phyloP scores from a whole-genome alignment of 2,113 vertebrate species.

The Macaca mulatta region DNA sequence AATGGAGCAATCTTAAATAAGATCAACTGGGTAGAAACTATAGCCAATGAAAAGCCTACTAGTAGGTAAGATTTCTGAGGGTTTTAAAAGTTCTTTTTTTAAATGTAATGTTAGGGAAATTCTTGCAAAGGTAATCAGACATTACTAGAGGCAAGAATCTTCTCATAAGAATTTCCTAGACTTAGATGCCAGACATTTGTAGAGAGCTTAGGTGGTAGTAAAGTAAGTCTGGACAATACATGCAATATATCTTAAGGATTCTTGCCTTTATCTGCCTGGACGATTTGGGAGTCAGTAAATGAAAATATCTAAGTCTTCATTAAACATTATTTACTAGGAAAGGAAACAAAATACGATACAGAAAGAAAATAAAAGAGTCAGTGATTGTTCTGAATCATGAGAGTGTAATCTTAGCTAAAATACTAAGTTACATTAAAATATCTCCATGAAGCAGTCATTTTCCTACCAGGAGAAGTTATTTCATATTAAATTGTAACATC shows the following conservation, averaged over 20 bases:
- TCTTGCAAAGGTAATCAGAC: background rate
- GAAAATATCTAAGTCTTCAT: background rate
- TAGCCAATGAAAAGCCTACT: background rate
- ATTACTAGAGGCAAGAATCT: background rate
- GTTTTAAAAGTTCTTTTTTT: background rate
- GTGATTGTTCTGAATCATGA: background rate
- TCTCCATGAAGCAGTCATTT: background rate
- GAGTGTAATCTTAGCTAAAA: background rate
- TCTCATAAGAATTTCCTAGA: background rate
- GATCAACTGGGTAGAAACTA: background rate
- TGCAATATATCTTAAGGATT: background rate
- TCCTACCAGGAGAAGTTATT: background rate
- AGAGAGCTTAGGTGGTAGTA: background rate
- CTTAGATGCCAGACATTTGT: background rate
- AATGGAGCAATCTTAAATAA: background rate
- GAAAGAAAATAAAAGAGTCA: background rate
- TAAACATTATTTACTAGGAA: background rate
- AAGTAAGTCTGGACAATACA: background rate
- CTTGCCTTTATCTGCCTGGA: background rate
- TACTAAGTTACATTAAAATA: slow-evolving; percentile 35
- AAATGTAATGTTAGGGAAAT: background rate
- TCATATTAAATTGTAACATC: slow-evolving; percentile 12
- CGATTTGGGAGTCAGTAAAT: background rate
- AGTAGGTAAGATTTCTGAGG: background rate
- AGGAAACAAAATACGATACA: background rate